Conservation (phyloP, 2,888 invertebrate genomes). For the Acanthosepion lycidas region DNA sequence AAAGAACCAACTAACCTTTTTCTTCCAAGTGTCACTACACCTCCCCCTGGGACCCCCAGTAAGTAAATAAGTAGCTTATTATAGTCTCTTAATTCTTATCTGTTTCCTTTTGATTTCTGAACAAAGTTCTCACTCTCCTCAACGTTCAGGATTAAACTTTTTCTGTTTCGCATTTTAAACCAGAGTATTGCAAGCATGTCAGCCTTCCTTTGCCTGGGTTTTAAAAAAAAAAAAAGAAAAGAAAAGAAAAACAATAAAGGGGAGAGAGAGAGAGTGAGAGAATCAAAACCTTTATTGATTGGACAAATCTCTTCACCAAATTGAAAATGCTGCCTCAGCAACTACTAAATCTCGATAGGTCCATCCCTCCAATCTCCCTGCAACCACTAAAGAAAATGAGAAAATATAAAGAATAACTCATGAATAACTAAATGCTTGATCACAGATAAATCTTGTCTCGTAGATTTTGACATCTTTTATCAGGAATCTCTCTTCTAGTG, state of each 20-base stretch:
- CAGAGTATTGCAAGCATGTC: background rate
- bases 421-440: slow-evolving; percentile 33
- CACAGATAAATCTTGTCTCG: background rate
- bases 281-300: background rate
- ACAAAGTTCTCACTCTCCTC: background rate
- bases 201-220: background rate
- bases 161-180: background rate
- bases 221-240: background rate
- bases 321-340: slow-evolving; percentile 1
- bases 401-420: background rate
- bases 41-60: background rate
- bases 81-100: background rate
- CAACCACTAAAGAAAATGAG: background rate
- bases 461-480: slow-evolving; percentile 33
- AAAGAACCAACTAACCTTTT: background rate
- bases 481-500: slow-evolving; percentile 20
- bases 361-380: background rate
- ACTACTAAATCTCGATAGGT: background rate
- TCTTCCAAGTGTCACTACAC: background rate
- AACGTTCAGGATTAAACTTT: background rate
- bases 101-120: background rate
- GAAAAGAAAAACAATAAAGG: no score
- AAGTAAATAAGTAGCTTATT: slow-evolving; percentile 22
- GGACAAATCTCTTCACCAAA: background rate
- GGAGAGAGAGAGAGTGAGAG: background rate